Percentiles rank a stretch among this genome's conserved stretches.
Conservation (phyloP, 2,113 vertebrate genomes). For the Merops nubicus region DNA sequence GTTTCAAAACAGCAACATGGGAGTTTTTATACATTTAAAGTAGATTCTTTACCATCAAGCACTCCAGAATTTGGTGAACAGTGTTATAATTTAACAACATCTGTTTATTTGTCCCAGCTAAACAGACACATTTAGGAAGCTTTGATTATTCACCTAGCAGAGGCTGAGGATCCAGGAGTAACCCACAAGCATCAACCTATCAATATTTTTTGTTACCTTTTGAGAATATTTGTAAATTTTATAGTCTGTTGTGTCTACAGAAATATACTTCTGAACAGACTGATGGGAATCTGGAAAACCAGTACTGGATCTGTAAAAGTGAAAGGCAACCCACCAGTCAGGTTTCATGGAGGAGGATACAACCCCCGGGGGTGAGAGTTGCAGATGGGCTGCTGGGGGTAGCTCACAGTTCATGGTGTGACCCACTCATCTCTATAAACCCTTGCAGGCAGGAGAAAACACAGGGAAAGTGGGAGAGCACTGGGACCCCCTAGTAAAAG, state of each 20-base stretch:
- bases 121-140: neutral
- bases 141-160: neutral
- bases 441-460: neutral
- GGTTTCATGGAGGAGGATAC: neutral
- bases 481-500: neutral
- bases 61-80: neutral
- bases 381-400: neutral
- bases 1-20: neutral
- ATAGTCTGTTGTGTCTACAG: neutral
- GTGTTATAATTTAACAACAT: neutral
- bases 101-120: neutral
- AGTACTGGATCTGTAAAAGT: neutral
- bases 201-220: neutral
- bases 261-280: neutral
- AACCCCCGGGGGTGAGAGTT: rapidly evolving
- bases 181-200: neutral
- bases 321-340: neutral
- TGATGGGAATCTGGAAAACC: neutral
- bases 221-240: neutral
- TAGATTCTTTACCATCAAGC: neutral
- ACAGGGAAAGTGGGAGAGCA: neutral
- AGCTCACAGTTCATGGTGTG: neutral
- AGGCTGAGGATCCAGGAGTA: neutral
- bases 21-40: neutral
- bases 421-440: neutral